Evolutionary conservation across 2,888 invertebrate species (phyloP).

Genomic region (Ormyrus labotus): DNA sequence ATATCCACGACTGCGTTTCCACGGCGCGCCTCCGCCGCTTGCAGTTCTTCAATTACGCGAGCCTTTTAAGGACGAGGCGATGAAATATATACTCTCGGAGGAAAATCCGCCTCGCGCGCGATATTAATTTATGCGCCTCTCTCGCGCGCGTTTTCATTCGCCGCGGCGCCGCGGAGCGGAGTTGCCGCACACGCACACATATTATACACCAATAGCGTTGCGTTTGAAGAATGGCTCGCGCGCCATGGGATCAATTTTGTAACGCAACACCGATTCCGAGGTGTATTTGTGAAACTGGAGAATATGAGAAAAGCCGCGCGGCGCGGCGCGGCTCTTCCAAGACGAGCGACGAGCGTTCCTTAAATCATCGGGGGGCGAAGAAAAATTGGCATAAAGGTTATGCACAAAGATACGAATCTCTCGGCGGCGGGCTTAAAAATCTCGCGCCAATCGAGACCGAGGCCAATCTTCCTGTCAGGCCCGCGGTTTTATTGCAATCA

Average conservation of each 20-base stretch:
- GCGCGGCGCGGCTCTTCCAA: no score
- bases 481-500: neutral
- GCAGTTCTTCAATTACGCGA: conserved; percentile 27
- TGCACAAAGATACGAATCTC: no score
- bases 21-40: conserved; percentile 31
- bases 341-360: no score
- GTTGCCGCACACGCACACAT: neutral
- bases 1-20: conserved; percentile 57
- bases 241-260: no score
- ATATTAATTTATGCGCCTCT: conserved; percentile 39
- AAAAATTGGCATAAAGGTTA: no score
- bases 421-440: no score
- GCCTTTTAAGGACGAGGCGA: conserved; percentile 25
- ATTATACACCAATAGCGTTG: neutral
- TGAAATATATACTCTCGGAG: conserved; percentile 1
- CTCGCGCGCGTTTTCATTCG: neutral
- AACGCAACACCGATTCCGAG: no score
- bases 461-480: conserved; percentile 16
- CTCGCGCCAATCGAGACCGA: conserved; percentile 19
- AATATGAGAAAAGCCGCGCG: no score
- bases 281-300: no score
- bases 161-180: neutral
- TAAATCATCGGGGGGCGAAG: no score
- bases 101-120: neutral
- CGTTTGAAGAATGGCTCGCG: no score